Evolutionary conservation across 2,797 vertebrate species (phyloP).

Genomic region (Catharus ustulatus): DNA sequence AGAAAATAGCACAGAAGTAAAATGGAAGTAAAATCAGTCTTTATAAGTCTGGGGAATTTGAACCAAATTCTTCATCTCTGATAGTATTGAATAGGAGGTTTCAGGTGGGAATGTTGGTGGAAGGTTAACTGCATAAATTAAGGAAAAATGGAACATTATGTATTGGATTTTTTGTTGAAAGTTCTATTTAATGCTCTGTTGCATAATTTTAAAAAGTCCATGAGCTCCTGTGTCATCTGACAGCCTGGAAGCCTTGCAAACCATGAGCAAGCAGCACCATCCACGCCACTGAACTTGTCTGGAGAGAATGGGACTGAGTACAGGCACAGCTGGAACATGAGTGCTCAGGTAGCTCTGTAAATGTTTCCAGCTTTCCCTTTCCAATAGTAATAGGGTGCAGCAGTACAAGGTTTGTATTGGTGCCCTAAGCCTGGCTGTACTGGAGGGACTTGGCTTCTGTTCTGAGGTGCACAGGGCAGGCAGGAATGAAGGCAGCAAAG

Average conservation of each 20-base stretch:
- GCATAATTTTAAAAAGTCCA: background rate
- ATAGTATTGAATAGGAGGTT: background rate
- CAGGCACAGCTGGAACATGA: background rate
- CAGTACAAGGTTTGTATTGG: background rate
- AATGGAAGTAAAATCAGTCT: conserved; percentile 16
- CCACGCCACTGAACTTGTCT: background rate
- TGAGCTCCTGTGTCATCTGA: conserved; percentile 9
- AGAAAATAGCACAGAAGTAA: background rate
- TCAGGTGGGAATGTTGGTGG: background rate
- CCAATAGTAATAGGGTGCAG: background rate
- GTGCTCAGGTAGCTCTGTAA: conserved; percentile 39
- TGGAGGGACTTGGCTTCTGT: background rate
- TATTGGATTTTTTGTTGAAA: background rate
- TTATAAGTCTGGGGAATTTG: background rate
- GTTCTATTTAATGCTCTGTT: conserved; percentile 3
- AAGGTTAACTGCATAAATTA: background rate
- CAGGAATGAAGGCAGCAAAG: background rate
- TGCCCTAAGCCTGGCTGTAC: background rate
- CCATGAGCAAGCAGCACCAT: conserved; percentile 38
- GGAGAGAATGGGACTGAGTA: conserved; percentile 30
- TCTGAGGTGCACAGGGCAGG: background rate
- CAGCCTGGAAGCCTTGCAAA: conserved; percentile 23
- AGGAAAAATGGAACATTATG: background rate
- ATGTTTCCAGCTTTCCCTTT: background rate
- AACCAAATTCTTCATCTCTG: background rate